These are phyloP conservation scores for Cephus runcator DNA, from an alignment of 2,888 invertebrate species.

Conservation along the genomic window DNA sequence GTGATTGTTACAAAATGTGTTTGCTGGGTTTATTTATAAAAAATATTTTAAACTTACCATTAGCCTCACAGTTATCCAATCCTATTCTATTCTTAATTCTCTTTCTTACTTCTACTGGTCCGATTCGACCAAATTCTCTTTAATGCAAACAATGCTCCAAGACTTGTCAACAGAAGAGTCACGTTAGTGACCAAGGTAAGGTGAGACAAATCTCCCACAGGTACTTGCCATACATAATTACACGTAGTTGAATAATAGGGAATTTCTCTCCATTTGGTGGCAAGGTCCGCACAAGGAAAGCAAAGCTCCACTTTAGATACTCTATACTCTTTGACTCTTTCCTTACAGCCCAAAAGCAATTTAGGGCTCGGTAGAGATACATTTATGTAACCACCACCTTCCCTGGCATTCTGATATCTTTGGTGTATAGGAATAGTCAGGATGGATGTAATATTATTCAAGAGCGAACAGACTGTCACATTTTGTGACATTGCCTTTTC, in stretches of 20 bases:
- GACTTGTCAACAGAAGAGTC: slow-evolving; percentile 44
- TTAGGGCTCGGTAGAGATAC: slow-evolving; percentile 43
- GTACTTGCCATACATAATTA: slow-evolving; percentile 47
- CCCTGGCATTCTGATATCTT: slow-evolving; percentile 50
- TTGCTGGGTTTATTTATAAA: background rate
- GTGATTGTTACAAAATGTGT: background rate
- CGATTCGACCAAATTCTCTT: slow-evolving; percentile 29
- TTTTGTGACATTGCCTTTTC: slow-evolving; percentile 53
- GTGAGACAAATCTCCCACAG: slow-evolving; percentile 49
- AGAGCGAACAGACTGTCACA: slow-evolving; percentile 45
- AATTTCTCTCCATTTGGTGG: slow-evolving; percentile 54
- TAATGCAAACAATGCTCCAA: slow-evolving; percentile 46
- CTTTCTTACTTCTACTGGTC: slow-evolving; percentile 4
- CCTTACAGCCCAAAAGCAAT: slow-evolving; percentile 51
- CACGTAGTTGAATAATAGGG: slow-evolving; percentile 25
- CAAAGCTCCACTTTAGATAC: slow-evolving; percentile 54
- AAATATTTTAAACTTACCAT: background rate
- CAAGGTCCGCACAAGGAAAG: slow-evolving; percentile 43
- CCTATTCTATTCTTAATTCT: background rate
- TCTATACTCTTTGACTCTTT: slow-evolving; percentile 45
- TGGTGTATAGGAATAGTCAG: slow-evolving; percentile 55
- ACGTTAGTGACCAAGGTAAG: slow-evolving; percentile 35
- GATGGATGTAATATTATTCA: slow-evolving; percentile 21
- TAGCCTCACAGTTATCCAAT: slow-evolving; percentile 3
- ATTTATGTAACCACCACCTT: slow-evolving; percentile 35